A percentile compares a stretch with the other conserved stretches of the same genome.
phyloP scores from a whole-genome alignment of 1,140 invertebrate species.

The Drosophila baimaii region DNA sequence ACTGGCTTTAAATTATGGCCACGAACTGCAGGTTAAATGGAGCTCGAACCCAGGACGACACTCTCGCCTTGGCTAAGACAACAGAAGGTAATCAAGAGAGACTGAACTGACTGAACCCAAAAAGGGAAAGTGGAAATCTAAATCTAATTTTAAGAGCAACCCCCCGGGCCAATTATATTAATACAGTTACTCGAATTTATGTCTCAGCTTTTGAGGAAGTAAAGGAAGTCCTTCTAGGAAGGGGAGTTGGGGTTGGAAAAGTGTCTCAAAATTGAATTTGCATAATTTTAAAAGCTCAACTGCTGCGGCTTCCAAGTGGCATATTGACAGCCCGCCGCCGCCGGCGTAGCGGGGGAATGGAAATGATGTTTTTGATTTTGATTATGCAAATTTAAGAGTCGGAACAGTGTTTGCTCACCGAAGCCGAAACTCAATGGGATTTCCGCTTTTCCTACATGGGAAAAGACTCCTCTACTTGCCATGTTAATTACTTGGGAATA shows the following conservation, averaged over 20 bases:
- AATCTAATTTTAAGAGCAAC: slow-evolving; percentile 78
- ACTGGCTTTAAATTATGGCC: slow-evolving; percentile 68
- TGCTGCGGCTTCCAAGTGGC: slow-evolving; percentile 79
- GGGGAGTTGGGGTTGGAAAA: slow-evolving; percentile 29
- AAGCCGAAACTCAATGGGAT: slow-evolving; percentile 58
- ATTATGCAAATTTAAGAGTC: slow-evolving; percentile 84
- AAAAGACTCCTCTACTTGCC: not conserved
- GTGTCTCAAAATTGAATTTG: slow-evolving; percentile 82
- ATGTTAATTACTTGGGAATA: slow-evolving; percentile 27
- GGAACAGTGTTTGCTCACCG: slow-evolving; percentile 77
- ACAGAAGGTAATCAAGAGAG: slow-evolving; percentile 46
- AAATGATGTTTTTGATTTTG: slow-evolving; percentile 83
- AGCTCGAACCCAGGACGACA: slow-evolving; percentile 34
- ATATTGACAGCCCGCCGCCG: slow-evolving; percentile 65
- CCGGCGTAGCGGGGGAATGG: slow-evolving; percentile 36
- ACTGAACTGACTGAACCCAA: too few species aligned
- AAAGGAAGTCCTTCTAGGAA: slow-evolving; percentile 9
- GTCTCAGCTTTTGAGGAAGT: slow-evolving; percentile 40
- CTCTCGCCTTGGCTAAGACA: slow-evolving; percentile 20
- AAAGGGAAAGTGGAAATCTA: slow-evolving; percentile 36
- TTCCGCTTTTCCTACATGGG: not conserved
- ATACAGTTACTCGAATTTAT: slow-evolving; percentile 82
- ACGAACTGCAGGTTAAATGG: slow-evolving; percentile 37
- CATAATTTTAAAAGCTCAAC: slow-evolving; percentile 81
- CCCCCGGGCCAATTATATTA: slow-evolving; percentile 77